Evolutionary conservation across 2,113 vertebrate genomes (phyloP).

Genomic region (Nymphicus hollandicus): DNA sequence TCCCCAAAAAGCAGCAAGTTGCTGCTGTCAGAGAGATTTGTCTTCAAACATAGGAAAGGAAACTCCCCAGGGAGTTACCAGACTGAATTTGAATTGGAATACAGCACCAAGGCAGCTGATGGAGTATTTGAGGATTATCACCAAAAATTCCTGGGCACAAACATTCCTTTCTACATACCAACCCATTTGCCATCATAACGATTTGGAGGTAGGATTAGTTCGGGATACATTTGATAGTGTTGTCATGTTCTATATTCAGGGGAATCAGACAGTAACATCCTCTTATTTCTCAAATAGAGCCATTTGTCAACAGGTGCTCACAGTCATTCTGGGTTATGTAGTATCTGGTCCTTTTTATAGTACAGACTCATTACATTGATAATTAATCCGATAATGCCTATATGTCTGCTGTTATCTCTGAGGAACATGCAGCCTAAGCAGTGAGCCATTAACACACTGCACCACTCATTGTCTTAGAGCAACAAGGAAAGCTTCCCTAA

Average conservation of each 20-base stretch:
- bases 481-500: background rate
- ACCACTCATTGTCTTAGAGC: background rate
- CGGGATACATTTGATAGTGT: background rate
- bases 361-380: constrained; percentile 6
- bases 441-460: background rate
- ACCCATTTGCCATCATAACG: background rate
- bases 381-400: constrained; percentile 36
- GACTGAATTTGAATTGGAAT: background rate
- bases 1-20: background rate
- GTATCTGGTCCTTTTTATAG: constrained; percentile 3
- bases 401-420: background rate
- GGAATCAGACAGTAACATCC: background rate
- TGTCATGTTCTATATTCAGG: background rate
- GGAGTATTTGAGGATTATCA: background rate
- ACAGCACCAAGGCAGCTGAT: background rate
- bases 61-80: background rate
- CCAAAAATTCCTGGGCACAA: background rate
- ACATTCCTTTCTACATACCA: background rate
- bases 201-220: background rate
- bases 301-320: background rate
- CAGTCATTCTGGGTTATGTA: background rate
- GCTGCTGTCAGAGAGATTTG: background rate
- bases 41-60: background rate
- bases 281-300: background rate
- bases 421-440: background rate